Evolutionary conservation across 2,797 vertebrate species (phyloP).

Genomic region (Bufotes viridis): DNA sequence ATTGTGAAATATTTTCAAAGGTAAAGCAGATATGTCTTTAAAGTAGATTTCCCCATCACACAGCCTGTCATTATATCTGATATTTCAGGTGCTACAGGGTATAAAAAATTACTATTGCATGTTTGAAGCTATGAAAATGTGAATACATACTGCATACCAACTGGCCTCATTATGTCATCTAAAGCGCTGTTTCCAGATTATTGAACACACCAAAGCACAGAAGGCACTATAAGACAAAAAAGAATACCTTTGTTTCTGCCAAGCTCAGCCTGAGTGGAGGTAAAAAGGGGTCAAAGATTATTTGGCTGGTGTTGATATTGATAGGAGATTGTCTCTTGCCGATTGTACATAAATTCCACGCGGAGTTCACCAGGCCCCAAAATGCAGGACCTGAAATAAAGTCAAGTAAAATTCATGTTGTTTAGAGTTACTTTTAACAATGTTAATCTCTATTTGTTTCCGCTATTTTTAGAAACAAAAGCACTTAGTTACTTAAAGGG

Average conservation of each 20-base stretch:
- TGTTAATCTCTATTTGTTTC: not conserved
- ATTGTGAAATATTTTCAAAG: not conserved
- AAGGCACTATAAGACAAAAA: not conserved
- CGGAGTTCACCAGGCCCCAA: slow-evolving; percentile 77
- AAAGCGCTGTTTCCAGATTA: not conserved
- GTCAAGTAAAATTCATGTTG: not conserved
- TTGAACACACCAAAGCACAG: not conserved
- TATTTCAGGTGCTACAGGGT: not conserved
- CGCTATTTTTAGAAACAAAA: no score
- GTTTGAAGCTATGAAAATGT: not conserved
- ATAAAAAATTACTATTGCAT: not conserved
- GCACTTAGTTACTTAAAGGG: no score
- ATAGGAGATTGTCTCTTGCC: slow-evolving; percentile 75
- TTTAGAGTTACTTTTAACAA: not conserved
- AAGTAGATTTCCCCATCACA: not conserved
- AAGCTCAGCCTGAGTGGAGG: slow-evolving; percentile 72
- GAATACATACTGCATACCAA: not conserved
- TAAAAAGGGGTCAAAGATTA: slow-evolving; percentile 74
- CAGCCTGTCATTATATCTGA: not conserved
- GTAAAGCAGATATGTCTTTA: not conserved
- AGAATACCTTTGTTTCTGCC: slow-evolving; percentile 71
- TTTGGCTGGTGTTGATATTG: slow-evolving; percentile 72
- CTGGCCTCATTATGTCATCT: not conserved
- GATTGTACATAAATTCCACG: slow-evolving; percentile 74
- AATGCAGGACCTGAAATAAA: slow-evolving; percentile 71